phyloP scores from a whole-genome alignment of 2,113 vertebrate species.

The Tiliqua scincoides region DNA sequence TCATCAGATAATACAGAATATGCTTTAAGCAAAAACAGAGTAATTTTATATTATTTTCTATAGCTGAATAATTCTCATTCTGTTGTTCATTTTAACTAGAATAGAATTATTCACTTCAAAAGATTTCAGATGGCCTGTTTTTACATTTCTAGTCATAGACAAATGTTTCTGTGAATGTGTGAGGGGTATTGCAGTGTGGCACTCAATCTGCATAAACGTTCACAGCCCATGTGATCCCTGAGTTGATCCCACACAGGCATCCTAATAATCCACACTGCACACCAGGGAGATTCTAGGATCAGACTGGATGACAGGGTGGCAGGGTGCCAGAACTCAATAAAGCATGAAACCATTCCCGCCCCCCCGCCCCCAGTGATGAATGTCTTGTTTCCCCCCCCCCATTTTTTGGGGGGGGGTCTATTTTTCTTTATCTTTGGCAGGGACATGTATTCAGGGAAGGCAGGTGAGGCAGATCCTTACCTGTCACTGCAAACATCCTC shows the following conservation, averaged over 20 bases:
- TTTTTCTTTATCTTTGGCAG: too few species aligned
- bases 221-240: neutral
- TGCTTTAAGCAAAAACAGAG: neutral
- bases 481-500: too few species aligned
- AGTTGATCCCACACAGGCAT: neutral
- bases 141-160: neutral
- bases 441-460: too few species aligned
- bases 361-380: too few species aligned
- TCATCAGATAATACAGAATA: neutral
- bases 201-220: neutral
- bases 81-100: rapidly evolving
- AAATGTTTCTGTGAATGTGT: neutral
- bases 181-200: neutral
- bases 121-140: neutral
- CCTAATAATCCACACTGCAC: neutral
- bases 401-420: too few species aligned
- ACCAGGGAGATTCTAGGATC: neutral
- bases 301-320: neutral
- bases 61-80: neutral
- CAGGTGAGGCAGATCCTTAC: too few species aligned
- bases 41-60: neutral
- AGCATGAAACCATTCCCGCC: neutral
- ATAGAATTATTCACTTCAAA: neutral
- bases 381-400: too few species aligned
- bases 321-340: neutral